Conservation (phyloP, 2,113 vertebrate genomes). For the Procavia capensis region DNA sequence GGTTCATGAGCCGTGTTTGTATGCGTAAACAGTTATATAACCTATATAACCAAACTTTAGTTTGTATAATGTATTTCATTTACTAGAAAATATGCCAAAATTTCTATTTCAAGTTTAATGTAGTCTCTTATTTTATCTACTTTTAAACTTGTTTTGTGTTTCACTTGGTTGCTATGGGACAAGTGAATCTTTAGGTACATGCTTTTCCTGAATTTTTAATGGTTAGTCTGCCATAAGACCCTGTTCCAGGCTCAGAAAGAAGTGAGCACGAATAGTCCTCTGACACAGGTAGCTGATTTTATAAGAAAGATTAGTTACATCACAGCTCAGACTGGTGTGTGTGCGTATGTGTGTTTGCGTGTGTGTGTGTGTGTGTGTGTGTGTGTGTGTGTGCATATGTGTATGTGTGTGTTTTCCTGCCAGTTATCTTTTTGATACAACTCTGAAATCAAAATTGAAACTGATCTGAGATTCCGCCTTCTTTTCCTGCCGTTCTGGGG, state of each 20-base stretch:
- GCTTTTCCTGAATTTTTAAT: background rate
- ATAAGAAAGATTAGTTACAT: background rate
- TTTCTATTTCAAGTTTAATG: constrained; percentile 4
- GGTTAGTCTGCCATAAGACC: background rate
- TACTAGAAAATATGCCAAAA: background rate
- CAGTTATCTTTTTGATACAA: background rate
- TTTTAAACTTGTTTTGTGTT: background rate
- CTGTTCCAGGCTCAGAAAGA: constrained; percentile 32
- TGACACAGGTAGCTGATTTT: background rate
- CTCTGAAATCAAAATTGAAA: background rate
- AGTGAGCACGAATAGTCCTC: constrained; percentile 22
- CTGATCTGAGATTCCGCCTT: background rate
- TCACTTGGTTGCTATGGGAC: background rate
- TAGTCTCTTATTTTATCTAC: background rate
- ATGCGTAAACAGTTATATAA: constrained; percentile 31
- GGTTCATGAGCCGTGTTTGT: constrained; percentile 21
- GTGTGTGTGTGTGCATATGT: no score
- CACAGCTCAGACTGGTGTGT: constrained; percentile 1
- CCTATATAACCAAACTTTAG: background rate
- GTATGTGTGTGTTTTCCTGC: background rate
- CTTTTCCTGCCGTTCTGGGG: background rate
- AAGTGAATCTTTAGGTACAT: background rate
- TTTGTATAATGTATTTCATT: background rate
- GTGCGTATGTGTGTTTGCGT: no score
- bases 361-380: no score